Conservation (phyloP, 2,113 vertebrate species). For the Poicephalus meyeri region DNA sequence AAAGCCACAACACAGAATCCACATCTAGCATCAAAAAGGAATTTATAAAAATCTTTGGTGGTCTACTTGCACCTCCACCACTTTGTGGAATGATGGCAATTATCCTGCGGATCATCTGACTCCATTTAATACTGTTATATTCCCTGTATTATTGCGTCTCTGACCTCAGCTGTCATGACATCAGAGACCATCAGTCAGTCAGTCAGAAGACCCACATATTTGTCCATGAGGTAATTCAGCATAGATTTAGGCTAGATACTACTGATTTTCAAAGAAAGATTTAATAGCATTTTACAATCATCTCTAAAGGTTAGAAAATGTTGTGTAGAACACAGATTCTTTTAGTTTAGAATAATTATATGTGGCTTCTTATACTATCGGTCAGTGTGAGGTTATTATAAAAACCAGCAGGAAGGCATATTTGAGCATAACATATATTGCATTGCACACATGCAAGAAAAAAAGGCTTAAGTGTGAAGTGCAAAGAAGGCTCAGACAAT, state of each 20-base stretch:
- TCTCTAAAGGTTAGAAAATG: background rate
- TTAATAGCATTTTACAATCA: background rate
- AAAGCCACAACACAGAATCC: background rate
- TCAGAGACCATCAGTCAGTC: background rate
- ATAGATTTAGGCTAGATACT: background rate
- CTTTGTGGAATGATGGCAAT: background rate
- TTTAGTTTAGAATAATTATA: background rate
- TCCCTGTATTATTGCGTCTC: background rate
- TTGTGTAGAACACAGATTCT: background rate
- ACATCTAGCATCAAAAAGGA: background rate
- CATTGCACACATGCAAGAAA: background rate
- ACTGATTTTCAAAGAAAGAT: background rate
- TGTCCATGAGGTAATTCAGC: background rate
- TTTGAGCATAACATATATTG: background rate
- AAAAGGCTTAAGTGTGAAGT: background rate
- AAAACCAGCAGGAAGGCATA: background rate
- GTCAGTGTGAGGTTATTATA: background rate
- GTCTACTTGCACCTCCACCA: background rate
- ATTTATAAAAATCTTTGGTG: background rate
- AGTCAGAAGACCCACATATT: background rate
- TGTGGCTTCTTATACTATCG: background rate
- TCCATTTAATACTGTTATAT: background rate
- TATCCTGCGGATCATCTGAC: background rate
- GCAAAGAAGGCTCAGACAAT: background rate
- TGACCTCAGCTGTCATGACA: background rate